Conservation (phyloP, 2,888 invertebrate species). For the Epirrhoe alternata region DNA sequence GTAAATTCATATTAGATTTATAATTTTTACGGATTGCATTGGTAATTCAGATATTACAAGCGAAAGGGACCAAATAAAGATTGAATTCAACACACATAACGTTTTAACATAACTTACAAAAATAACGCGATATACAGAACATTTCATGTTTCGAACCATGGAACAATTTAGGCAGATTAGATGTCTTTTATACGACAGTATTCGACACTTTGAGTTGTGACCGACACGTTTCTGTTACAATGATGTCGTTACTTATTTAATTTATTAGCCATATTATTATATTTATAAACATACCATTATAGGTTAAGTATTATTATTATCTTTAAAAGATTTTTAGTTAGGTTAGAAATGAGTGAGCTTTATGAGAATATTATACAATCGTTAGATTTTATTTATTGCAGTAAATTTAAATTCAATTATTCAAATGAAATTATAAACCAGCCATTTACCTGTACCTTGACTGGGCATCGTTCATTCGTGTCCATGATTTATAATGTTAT, state of each 20-base stretch:
- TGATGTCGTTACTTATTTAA: slow-evolving; percentile 74
- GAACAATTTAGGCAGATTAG: slow-evolving; percentile 73
- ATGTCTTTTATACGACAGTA: slow-evolving; percentile 67
- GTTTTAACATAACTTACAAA: slow-evolving; percentile 77
- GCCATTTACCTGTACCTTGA: slow-evolving; percentile 77
- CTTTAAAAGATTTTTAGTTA: slow-evolving; percentile 82
- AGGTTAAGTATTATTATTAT: slow-evolving; percentile 82
- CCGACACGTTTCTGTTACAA: slow-evolving; percentile 63
- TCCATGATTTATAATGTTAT: slow-evolving; percentile 68
- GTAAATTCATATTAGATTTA: slow-evolving; percentile 62
- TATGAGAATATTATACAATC: slow-evolving; percentile 71
- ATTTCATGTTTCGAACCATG: slow-evolving; percentile 53
- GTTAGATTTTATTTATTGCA: slow-evolving; percentile 65
- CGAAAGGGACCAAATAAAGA: slow-evolving; percentile 83
- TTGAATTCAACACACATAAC: slow-evolving; percentile 61
- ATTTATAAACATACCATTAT: slow-evolving; percentile 85
- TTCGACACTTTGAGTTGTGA: slow-evolving; percentile 50
- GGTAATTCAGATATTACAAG: slow-evolving; percentile 79
- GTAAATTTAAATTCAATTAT: slow-evolving; percentile 69
- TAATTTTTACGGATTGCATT: slow-evolving; percentile 55
- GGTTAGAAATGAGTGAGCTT: slow-evolving; percentile 83
- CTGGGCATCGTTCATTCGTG: slow-evolving; percentile 49
- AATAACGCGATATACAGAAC: slow-evolving; percentile 63
- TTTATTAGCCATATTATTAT: slow-evolving; percentile 83
- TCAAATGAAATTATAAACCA: slow-evolving; percentile 70